phyloP scores from a whole-genome alignment of 2,888 invertebrate genomes.

The Thera obeliscata region DNA sequence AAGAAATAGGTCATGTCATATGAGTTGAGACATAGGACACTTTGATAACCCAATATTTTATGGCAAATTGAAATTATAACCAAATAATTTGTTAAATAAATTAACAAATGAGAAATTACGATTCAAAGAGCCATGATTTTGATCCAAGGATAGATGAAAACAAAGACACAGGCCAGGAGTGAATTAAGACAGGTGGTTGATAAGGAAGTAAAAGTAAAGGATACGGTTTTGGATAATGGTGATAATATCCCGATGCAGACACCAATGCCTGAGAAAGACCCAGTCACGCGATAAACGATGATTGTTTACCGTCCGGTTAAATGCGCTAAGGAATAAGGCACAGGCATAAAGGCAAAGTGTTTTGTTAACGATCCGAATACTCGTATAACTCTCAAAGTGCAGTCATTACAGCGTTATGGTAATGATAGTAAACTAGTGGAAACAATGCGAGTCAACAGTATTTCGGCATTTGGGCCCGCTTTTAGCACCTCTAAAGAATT shows the following conservation, averaged over 20 bases:
- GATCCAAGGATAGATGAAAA: too few relatives aligned
- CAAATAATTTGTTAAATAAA: not conserved
- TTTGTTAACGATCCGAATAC: slow-evolving; percentile 24
- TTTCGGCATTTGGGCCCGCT: slow-evolving; percentile 44
- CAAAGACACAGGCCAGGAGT: too few relatives aligned
- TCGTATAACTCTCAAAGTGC: slow-evolving; percentile 24
- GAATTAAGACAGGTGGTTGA: too few relatives aligned
- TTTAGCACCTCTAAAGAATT: slow-evolving; percentile 53
- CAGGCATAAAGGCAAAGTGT: slow-evolving; percentile 17
- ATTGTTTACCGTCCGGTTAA: slow-evolving; percentile 2
- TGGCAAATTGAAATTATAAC: slow-evolving; percentile 11
- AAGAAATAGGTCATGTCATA: slow-evolving; percentile 41
- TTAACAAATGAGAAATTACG: not conserved
- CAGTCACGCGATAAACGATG: slow-evolving; percentile 3
- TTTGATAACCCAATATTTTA: not conserved
- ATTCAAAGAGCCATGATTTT: not conserved
- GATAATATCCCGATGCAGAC: not conserved
- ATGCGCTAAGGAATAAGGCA: not conserved
- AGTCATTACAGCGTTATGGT: slow-evolving; percentile 42
- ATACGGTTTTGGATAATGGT: too few relatives aligned
- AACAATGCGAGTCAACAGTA: slow-evolving; percentile 50
- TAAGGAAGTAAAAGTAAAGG: too few relatives aligned
- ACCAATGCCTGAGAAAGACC: not conserved
- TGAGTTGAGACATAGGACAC: slow-evolving; percentile 17
- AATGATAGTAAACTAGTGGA: slow-evolving; percentile 47